Conservation (phyloP, 2,888 invertebrate genomes). For the Margaritifera margaritifera region DNA sequence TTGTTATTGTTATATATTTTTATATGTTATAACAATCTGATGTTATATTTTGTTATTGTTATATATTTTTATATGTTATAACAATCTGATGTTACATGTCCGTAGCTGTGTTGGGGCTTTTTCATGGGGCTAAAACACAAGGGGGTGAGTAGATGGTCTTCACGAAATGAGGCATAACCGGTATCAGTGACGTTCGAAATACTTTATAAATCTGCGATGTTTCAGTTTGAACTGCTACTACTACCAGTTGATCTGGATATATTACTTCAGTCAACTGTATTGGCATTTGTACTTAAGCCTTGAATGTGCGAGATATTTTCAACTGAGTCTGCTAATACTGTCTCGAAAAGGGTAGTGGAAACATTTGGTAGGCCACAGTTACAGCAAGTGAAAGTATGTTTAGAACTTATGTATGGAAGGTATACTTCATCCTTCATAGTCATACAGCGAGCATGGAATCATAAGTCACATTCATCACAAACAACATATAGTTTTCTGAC, state of each 20-base stretch:
- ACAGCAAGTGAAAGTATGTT: too few relatives aligned
- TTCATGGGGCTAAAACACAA: constrained; percentile 1
- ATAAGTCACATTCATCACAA: too few relatives aligned
- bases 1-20: too few relatives aligned
- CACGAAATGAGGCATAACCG: neutral
- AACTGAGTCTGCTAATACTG: neutral
- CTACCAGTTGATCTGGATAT: neutral
- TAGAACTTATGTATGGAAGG: too few relatives aligned
- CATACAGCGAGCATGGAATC: too few relatives aligned
- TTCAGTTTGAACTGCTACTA: neutral
- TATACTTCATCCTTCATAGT: too few relatives aligned
- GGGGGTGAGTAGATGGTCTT: neutral
- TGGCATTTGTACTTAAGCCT: neutral
- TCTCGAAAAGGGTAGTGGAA: too few relatives aligned
- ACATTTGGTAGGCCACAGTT: too few relatives aligned
- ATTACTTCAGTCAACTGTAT: neutral
- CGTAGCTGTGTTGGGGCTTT: neutral
- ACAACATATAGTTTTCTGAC: too few relatives aligned
- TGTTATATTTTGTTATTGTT: too few relatives aligned
- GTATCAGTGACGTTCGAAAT: neutral
- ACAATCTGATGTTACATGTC: neutral
- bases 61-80: too few relatives aligned
- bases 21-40: too few relatives aligned
- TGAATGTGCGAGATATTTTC: neutral
- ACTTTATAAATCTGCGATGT: neutral